These are phyloP conservation scores for Drosophila anceps DNA, from an alignment of 2,888 invertebrate genomes.

Conservation along the genomic window DNA sequence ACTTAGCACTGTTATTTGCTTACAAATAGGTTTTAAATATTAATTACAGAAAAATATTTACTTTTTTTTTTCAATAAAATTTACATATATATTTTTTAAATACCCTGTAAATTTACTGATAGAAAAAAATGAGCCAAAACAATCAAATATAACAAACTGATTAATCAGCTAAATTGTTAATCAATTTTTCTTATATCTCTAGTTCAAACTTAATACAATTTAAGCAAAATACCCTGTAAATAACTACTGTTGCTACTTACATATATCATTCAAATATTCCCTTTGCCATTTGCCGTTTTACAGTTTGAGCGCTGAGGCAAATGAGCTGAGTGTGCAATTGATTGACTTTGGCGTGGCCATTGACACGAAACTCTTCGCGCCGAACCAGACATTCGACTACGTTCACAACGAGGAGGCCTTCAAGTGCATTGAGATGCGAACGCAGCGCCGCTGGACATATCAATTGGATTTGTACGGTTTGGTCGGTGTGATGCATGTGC, in stretches of 20 bases:
- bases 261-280: background rate
- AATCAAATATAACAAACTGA: too few relatives aligned
- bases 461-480: constrained; percentile 97
- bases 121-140: too few relatives aligned
- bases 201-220: background rate
- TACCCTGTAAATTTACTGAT: too few relatives aligned
- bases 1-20: background rate
- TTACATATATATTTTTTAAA: too few relatives aligned
- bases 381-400: constrained; percentile 91
- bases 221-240: background rate
- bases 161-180: too few relatives aligned
- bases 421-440: constrained; percentile 96
- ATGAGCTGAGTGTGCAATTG: constrained; percentile 90
- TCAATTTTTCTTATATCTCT: too few relatives aligned
- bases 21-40: background rate
- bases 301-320: constrained; percentile 86
- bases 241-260: background rate
- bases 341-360: constrained; percentile 98
- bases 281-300: constrained; percentile 4
- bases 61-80: too few relatives aligned
- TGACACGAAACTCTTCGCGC: constrained; percentile 94
- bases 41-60: too few relatives aligned
- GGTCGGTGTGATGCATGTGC: constrained; percentile 94
- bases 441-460: constrained; percentile 96
- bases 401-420: constrained; percentile 89